Percentiles rank a stretch among this genome's conserved stretches.
These are phyloP conservation scores for Eupithecia centaureata DNA, from an alignment of 2,888 invertebrate species.

Conservation along the genomic window DNA sequence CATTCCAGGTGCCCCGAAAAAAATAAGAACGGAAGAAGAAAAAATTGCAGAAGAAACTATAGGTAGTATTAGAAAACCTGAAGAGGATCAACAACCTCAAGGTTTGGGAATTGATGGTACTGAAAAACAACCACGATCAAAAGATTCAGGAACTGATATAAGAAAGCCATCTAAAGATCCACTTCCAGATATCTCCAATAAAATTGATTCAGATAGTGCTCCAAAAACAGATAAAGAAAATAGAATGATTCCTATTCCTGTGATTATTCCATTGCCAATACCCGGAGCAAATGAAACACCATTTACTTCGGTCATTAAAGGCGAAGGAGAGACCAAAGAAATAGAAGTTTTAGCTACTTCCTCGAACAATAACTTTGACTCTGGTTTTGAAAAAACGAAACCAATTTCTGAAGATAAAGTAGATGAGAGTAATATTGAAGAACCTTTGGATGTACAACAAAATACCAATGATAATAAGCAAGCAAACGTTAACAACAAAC, in stretches of 20 bases:
- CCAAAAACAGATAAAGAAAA: not conserved
- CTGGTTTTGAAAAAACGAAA: not conserved
- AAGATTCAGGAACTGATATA: not conserved
- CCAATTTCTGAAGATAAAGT: not conserved
- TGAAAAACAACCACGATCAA: not conserved
- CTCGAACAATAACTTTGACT: not conserved
- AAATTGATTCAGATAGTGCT: not conserved
- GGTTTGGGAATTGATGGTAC: not conserved
- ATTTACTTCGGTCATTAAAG: not conserved
- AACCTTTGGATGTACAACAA: not conserved
- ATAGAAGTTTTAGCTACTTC: not conserved
- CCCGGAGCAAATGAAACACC: not conserved
- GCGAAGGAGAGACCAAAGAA: not conserved
- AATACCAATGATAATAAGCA: not conserved
- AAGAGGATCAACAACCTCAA: not conserved
- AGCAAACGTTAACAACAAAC: not conserved
- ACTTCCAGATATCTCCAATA: not conserved
- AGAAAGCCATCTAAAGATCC: not conserved
- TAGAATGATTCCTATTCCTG: not conserved
- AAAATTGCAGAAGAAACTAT: not conserved
- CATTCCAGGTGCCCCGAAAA: not conserved
- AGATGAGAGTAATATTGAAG: not conserved
- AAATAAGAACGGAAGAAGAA: constrained; percentile 3
- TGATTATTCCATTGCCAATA: not conserved
- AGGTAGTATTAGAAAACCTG: not conserved